These are phyloP conservation scores for Poecilia gillii DNA, from an alignment of 2,797 vertebrate genomes.

Conservation along the genomic window DNA sequence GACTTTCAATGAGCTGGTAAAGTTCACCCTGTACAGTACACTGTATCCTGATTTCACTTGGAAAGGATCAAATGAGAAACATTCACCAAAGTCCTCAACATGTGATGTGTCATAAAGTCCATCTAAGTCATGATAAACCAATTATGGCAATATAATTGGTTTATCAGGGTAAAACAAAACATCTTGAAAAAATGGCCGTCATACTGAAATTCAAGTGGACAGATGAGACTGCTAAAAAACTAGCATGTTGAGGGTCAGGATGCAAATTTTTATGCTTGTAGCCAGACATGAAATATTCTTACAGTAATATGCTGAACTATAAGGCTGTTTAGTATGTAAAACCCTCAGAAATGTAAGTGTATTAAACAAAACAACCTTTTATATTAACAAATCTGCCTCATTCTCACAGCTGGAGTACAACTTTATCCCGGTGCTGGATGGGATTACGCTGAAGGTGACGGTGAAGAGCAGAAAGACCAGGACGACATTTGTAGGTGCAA, in stretches of 20 bases:
- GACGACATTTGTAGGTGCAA: constrained; percentile 80
- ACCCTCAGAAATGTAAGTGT: background rate
- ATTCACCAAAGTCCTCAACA: background rate
- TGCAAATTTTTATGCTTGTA: no score
- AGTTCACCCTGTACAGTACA: background rate
- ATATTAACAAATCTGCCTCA: background rate
- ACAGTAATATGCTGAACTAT: no score
- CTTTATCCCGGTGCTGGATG: constrained; percentile 73
- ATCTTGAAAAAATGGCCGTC: no score
- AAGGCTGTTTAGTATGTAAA: constrained; percentile 5
- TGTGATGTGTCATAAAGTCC: no score
- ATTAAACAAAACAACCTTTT: background rate
- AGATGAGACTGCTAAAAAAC: no score
- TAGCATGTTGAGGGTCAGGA: no score
- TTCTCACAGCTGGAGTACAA: constrained; percentile 79
- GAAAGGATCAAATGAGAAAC: background rate
- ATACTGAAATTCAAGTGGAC: no score
- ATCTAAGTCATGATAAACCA: no score
- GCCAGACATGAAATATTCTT: no score
- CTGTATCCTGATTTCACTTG: background rate
- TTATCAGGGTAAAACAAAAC: no score
- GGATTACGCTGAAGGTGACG: constrained; percentile 81
- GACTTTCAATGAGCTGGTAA: constrained; percentile 90
- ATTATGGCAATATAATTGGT: no score
- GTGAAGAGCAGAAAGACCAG: constrained; percentile 86